A percentile compares a stretch with the other conserved stretches of the same genome.
Evolutionary conservation across 2,888 invertebrate species (phyloP).

Genomic region (Hydriomena furcata): DNA sequence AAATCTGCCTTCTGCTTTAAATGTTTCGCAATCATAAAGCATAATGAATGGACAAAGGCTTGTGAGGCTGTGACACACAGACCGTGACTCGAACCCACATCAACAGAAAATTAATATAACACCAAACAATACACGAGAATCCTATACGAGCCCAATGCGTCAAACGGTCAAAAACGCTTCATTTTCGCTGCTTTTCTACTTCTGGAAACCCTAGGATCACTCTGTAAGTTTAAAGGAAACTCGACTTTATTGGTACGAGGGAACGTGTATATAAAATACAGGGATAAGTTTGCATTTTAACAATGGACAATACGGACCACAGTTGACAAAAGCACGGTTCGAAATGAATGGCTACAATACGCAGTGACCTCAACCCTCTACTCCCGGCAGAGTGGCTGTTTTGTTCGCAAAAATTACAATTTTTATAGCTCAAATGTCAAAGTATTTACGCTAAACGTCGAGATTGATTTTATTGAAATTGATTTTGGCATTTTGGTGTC

Average conservation of each 20-base stretch:
- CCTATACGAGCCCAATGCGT: constrained; percentile 50
- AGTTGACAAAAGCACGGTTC: constrained; percentile 37
- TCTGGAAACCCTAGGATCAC: constrained; percentile 6
- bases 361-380: constrained; percentile 31
- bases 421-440: constrained; percentile 30
- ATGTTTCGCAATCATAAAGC: constrained; percentile 9
- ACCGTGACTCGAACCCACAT: constrained; percentile 50
- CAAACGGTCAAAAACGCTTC: constrained; percentile 59
- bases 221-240: constrained; percentile 18
- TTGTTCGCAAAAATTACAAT: constrained; percentile 37
- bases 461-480: constrained; percentile 17
- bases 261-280: constrained; percentile 16
- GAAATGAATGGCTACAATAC: constrained; percentile 37
- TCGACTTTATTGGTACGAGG: constrained; percentile 24
- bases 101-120: constrained; percentile 60
- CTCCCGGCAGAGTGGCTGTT: constrained; percentile 27
- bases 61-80: constrained; percentile 24
- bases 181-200: constrained; percentile 56
- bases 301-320: constrained; percentile 34
- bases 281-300: constrained; percentile 23
- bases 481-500: constrained; percentile 2
- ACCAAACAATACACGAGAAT: constrained; percentile 50
- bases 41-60: constrained; percentile 28
- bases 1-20: neutral
- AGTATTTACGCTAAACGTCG: constrained; percentile 13